Percentiles rank a stretch among this genome's conserved stretches.
Evolutionary conservation across 1,140 invertebrate genomes (phyloP).

Genomic region (Pogonomyrmex californicus): DNA sequence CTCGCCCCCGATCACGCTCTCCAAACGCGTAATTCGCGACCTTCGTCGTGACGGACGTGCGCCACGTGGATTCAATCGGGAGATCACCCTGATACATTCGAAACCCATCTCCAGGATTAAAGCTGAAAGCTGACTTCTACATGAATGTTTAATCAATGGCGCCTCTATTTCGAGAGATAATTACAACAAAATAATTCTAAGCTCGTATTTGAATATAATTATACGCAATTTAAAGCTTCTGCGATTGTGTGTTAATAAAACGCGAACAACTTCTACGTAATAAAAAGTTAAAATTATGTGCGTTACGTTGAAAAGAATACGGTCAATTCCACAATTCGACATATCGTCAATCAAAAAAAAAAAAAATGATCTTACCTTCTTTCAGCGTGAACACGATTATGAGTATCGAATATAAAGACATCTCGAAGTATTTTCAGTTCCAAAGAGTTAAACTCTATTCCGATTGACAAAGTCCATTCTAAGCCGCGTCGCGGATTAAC

Average conservation of each 20-base stretch:
- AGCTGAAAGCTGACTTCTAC: slow-evolving; percentile 20
- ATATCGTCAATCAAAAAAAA: neutral
- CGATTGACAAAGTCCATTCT: neutral
- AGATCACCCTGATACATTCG: slow-evolving; percentile 37
- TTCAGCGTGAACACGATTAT: too few species aligned
- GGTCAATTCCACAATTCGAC: neutral
- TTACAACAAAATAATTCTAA: neutral
- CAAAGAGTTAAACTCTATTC: neutral
- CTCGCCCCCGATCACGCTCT: slow-evolving; percentile 36
- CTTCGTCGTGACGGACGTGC: slow-evolving; percentile 68
- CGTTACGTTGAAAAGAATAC: neutral
- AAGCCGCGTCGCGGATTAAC: neutral
- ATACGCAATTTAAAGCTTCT: neutral
- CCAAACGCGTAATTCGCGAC: slow-evolving; percentile 73
- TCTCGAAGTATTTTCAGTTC: neutral
- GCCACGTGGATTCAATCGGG: slow-evolving; percentile 66
- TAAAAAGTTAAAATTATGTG: neutral
- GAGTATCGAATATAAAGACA: neutral
- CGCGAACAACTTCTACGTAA: neutral
- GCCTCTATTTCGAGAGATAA: neutral
- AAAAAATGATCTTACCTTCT: too few species aligned
- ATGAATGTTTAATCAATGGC: neutral
- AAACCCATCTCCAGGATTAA: slow-evolving; percentile 49
- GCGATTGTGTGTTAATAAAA: neutral
- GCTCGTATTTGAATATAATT: neutral